Evolutionary conservation across 2,888 invertebrate genomes (phyloP).

Genomic region (Eupithecia insigniata): DNA sequence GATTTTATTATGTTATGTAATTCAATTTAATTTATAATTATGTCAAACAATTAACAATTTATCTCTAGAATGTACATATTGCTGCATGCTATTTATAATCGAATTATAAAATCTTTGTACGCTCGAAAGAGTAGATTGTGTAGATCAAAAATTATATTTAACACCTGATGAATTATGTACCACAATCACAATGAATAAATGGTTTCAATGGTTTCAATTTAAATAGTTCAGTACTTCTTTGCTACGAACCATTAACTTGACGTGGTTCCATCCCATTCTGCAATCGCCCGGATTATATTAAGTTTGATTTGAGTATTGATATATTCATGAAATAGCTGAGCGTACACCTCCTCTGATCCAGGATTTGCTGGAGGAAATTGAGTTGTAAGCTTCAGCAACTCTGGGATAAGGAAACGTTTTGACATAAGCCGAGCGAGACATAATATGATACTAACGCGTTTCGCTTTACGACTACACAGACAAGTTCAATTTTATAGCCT

Average conservation of each 20-base stretch:
- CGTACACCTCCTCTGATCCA: slow-evolving; percentile 66
- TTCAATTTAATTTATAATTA: too few relatives aligned
- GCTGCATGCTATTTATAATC: too few relatives aligned
- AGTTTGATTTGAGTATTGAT: slow-evolving; percentile 48
- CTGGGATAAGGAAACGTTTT: slow-evolving; percentile 59
- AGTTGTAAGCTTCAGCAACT: slow-evolving; percentile 70
- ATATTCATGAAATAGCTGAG: slow-evolving; percentile 66
- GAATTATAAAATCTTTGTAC: too few relatives aligned
- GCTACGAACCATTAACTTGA: background rate
- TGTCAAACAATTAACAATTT: too few relatives aligned
- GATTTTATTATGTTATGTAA: too few relatives aligned
- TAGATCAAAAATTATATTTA: too few relatives aligned
- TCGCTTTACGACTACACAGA: slow-evolving; percentile 45
- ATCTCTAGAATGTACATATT: too few relatives aligned
- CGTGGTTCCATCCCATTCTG: background rate
- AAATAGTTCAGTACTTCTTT: too few relatives aligned
- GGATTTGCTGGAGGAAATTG: slow-evolving; percentile 72
- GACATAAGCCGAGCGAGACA: slow-evolving; percentile 58
- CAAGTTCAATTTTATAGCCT: slow-evolving; percentile 34
- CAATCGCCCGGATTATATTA: slow-evolving; percentile 8
- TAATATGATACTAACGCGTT: slow-evolving; percentile 52
- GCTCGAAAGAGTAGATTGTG: too few relatives aligned
- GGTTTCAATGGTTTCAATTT: too few relatives aligned
- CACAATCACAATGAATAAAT: too few relatives aligned
- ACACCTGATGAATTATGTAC: too few relatives aligned